A percentile compares a stretch with the other conserved stretches of the same genome.
phyloP scores from a whole-genome alignment of 2,113 vertebrate species.

The Pontoporia blainvillei region DNA sequence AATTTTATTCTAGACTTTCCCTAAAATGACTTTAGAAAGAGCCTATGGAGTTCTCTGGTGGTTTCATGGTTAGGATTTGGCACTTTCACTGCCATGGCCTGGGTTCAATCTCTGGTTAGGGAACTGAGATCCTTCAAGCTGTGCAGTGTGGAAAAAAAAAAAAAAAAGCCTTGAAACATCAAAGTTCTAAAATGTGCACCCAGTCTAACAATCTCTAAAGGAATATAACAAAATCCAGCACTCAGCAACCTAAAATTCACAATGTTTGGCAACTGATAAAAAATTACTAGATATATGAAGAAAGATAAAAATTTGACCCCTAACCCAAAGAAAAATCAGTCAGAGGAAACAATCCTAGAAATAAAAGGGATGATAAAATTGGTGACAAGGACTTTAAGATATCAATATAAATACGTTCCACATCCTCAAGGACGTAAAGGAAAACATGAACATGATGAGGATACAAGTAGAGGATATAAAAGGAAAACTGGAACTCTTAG shows the following conservation, averaged over 20 bases:
- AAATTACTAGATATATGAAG: background rate
- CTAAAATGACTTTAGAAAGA: background rate
- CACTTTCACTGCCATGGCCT: no score
- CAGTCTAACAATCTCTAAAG: background rate
- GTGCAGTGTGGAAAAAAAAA: no score
- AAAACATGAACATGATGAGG: background rate
- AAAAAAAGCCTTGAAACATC: background rate
- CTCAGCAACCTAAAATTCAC: background rate
- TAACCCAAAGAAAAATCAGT: background rate
- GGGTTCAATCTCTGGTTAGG: no score
- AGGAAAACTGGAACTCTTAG: background rate
- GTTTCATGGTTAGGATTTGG: no score
- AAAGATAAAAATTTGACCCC: background rate
- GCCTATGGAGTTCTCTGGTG: no score
- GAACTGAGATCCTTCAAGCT: no score
- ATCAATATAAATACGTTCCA: background rate
- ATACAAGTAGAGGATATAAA: background rate
- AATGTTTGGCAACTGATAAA: background rate
- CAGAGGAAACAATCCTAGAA: background rate
- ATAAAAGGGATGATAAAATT: background rate
- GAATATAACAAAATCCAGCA: background rate
- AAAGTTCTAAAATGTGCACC: background rate
- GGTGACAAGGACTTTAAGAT: background rate
- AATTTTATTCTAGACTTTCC: background rate
- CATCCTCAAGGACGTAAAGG: background rate